Conservation (phyloP, 2,113 vertebrate species). For the Phyllopteryx taeniolatus region DNA sequence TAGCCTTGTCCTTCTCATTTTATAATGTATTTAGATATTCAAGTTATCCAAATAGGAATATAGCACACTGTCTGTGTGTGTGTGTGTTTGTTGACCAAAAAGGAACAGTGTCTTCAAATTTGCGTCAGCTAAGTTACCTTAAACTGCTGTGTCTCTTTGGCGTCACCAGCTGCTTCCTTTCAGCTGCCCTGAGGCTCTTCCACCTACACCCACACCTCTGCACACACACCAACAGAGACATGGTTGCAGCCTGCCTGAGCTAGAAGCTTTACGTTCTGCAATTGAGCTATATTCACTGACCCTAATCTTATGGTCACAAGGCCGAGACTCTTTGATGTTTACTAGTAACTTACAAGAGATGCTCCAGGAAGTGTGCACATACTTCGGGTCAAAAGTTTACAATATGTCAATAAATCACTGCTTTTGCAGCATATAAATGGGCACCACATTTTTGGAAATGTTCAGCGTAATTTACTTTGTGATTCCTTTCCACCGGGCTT, state of each 20-base stretch:
- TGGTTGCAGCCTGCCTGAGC: background rate
- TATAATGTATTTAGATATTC: too few relatives aligned
- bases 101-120: background rate
- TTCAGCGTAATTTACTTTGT: too few relatives aligned
- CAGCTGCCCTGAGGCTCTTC: background rate
- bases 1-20: too few relatives aligned
- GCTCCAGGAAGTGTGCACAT: background rate
- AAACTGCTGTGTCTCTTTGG: background rate
- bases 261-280: background rate
- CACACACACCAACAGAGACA: background rate
- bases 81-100: background rate
- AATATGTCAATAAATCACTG: too few relatives aligned
- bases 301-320: background rate
- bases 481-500: too few relatives aligned
- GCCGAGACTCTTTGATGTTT: background rate
- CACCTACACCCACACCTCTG: background rate
- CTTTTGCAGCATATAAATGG: too few relatives aligned
- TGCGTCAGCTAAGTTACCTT: background rate
- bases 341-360: slow-evolving; percentile 1
- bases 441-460: too few relatives aligned
- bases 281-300: background rate
- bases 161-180: slow-evolving; percentile 25
- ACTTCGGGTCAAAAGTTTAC: too few relatives aligned
- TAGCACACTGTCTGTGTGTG: too few relatives aligned
- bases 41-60: background rate